A percentile compares a stretch with the other conserved stretches of the same genome.
Evolutionary conservation across 1,140 invertebrate species (phyloP).

Genomic region (Orius laevigatus): DNA sequence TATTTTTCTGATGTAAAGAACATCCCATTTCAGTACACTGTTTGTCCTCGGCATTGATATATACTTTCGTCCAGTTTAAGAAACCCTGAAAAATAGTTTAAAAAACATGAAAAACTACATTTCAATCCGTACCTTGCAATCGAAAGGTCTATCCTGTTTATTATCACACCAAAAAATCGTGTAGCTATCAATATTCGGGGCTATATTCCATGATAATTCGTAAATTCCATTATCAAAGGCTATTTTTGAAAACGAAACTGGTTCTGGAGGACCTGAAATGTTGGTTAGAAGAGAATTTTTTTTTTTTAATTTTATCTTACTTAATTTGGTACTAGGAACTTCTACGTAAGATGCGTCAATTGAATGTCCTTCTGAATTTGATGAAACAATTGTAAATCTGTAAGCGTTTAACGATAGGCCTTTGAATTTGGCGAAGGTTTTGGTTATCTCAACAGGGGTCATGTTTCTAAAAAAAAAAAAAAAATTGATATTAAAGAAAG

Average conservation of each 20-base stretch:
- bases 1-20: slow-evolving; percentile 25
- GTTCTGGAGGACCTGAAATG: slow-evolving; percentile 31
- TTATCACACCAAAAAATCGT: slow-evolving; percentile 59
- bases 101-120: slow-evolving; percentile 4
- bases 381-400: slow-evolving; percentile 33
- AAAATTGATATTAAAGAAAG: neutral
- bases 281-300: slow-evolving; percentile 8
- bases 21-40: slow-evolving; percentile 24
- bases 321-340: slow-evolving; percentile 37
- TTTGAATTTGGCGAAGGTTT: slow-evolving; percentile 35
- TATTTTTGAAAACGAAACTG: slow-evolving; percentile 46
- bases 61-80: slow-evolving; percentile 36
- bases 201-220: slow-evolving; percentile 50
- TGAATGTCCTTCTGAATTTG: slow-evolving; percentile 39
- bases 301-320: slow-evolving; percentile 30
- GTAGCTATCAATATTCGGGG: slow-evolving; percentile 31
- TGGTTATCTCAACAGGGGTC: slow-evolving; percentile 28
- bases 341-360: slow-evolving; percentile 34
- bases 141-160: slow-evolving; percentile 38
- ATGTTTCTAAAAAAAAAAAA: slow-evolving; percentile 22
- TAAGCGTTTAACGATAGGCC: slow-evolving; percentile 31
- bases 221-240: slow-evolving; percentile 45
- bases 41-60: slow-evolving; percentile 21
- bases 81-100: slow-evolving; percentile 29
- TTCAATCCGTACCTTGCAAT: slow-evolving; percentile 33